Evolutionary conservation across 2,888 invertebrate genomes (phyloP).

Genomic region (Hyppa rectilinea): DNA sequence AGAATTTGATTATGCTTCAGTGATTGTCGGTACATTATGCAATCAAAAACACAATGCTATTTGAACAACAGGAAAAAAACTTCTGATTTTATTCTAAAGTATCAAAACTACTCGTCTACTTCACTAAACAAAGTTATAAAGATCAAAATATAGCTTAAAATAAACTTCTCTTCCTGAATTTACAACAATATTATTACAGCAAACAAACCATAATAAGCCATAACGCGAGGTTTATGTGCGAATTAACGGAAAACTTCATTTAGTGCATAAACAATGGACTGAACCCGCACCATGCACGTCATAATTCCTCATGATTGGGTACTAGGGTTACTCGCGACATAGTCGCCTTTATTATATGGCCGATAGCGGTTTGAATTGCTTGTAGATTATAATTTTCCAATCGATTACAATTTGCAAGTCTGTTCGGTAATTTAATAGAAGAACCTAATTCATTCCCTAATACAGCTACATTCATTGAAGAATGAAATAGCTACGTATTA

Average conservation of each 20-base stretch:
- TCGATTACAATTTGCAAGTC: slow-evolving; percentile 1
- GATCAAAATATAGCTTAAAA: not conserved
- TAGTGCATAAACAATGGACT: slow-evolving; percentile 60
- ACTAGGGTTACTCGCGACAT: slow-evolving; percentile 53
- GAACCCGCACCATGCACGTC: slow-evolving; percentile 36
- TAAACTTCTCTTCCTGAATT: not conserved
- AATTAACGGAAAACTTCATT: slow-evolving; percentile 61
- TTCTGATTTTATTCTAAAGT: not conserved
- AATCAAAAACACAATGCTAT: not conserved
- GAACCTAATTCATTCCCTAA: not conserved
- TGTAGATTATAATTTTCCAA: slow-evolving; percentile 9
- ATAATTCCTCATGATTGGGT: slow-evolving; percentile 51
- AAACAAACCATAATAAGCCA: slow-evolving; percentile 36
- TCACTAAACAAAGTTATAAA: not conserved
- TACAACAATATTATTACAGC: slow-evolving; percentile 12
- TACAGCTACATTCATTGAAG: not conserved
- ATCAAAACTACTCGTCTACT: slow-evolving; percentile 1
- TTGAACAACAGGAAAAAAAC: not conserved
- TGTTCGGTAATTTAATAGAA: slow-evolving; percentile 7
- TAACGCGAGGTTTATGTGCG: slow-evolving; percentile 40
- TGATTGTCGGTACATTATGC: not conserved
- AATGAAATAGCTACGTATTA: not conserved
- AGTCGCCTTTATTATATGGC: slow-evolving; percentile 24
- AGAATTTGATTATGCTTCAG: too few relatives aligned
- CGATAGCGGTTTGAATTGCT: slow-evolving; percentile 3